Evolutionary conservation across 2,113 vertebrate genomes (phyloP).

Genomic region (Fukomys damarensis): DNA sequence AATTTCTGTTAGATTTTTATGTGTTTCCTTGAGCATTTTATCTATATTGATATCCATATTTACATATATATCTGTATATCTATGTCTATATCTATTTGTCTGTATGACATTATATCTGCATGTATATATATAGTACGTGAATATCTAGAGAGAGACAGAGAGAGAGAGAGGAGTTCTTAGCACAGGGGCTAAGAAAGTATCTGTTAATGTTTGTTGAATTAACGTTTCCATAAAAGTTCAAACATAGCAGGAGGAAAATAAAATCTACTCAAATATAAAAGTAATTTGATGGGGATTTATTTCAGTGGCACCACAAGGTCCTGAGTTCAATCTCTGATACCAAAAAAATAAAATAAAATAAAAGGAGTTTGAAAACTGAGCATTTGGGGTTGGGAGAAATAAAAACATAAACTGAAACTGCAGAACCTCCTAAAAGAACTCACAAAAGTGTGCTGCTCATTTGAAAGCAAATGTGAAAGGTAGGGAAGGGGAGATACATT

Average conservation of each 20-base stretch:
- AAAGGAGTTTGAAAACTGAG: neutral
- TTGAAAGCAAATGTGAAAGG: neutral
- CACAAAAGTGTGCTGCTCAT: neutral
- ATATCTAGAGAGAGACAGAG: neutral
- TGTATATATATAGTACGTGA: neutral
- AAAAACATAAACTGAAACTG: conserved; percentile 13
- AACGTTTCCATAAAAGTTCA: conserved; percentile 29
- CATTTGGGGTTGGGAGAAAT: neutral
- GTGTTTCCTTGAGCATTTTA: neutral
- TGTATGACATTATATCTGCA: neutral
- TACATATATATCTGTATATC: no score
- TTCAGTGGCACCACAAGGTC: no score
- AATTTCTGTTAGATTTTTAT: neutral
- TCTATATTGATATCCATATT: no score
- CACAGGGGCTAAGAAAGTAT: neutral
- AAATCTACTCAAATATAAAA: conserved; percentile 39
- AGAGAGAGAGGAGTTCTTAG: neutral
- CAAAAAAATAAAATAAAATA: no score
- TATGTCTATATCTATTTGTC: neutral
- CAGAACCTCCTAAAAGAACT: conserved; percentile 47
- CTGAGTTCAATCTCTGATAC: no score
- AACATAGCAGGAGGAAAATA: neutral
- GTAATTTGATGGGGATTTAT: no score
- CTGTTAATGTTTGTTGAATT: neutral
- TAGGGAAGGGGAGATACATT: neutral